Conservation (phyloP, 2,888 invertebrate species). For the Acholoe squamosa region DNA sequence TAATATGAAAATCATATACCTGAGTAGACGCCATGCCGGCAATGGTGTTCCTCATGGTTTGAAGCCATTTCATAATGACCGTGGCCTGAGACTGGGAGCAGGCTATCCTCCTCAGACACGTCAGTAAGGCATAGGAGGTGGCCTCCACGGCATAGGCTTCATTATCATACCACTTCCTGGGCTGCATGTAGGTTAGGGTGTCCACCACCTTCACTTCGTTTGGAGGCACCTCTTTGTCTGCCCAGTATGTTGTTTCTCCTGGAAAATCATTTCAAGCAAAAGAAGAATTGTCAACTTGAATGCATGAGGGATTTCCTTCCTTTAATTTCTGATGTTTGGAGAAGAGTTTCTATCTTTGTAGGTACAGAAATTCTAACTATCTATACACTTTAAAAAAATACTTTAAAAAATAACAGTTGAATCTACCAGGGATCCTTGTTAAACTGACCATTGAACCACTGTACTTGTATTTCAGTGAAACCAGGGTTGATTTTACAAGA, state of each 20-base stretch:
- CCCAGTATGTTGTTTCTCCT: constrained; percentile 75
- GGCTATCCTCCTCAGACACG: constrained; percentile 85
- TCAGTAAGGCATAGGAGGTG: constrained; percentile 94
- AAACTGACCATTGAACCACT: too few species aligned
- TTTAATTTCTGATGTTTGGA: too few species aligned
- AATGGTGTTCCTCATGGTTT: constrained; percentile 81
- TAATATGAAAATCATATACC: constrained; percentile 71
- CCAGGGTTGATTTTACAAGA: too few species aligned
- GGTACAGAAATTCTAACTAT: too few species aligned
- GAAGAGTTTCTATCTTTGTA: too few species aligned
- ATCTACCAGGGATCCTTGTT: too few species aligned
- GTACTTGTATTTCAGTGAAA: too few species aligned
- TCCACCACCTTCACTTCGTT: constrained; percentile 77
- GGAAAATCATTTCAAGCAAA: too few species aligned
- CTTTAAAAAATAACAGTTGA: too few species aligned
- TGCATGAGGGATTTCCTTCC: too few species aligned
- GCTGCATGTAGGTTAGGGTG: constrained; percentile 90
- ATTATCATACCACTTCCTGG: constrained; percentile 90
- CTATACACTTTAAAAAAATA: too few species aligned
- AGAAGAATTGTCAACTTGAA: too few species aligned
- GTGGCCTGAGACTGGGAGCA: constrained; percentile 65
- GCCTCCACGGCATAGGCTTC: constrained; percentile 96
- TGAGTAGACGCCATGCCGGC: constrained; percentile 81
- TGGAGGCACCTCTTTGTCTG: constrained; percentile 76
- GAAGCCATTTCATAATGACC: constrained; percentile 82